phyloP scores from a whole-genome alignment of 2,888 invertebrate genomes.

The Spisula subtruncata region DNA sequence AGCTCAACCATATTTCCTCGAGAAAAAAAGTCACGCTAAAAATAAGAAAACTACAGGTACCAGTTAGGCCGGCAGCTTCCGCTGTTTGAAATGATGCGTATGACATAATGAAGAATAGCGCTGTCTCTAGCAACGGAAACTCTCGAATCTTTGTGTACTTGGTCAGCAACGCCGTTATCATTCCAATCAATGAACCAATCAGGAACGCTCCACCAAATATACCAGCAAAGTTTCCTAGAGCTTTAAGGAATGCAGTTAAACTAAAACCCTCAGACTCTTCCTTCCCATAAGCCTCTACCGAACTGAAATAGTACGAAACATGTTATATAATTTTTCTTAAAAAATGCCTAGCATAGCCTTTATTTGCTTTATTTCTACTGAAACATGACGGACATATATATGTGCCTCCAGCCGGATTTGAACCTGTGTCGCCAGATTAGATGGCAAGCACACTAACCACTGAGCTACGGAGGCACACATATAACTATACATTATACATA shows the following conservation, averaged over 20 bases:
- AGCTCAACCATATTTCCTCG: too few species aligned
- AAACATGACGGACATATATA: too few species aligned
- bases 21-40: too few species aligned
- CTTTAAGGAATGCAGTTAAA: slow-evolving; percentile 94
- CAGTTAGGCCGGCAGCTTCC: slow-evolving; percentile 98
- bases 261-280: slow-evolving; percentile 87
- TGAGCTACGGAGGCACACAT: too few species aligned
- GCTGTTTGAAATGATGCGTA: slow-evolving; percentile 99
- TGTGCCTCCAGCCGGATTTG: too few species aligned
- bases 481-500: too few species aligned
- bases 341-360: too few species aligned
- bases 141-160: slow-evolving; percentile 98
- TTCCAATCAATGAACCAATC: slow-evolving; percentile 97
- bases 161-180: slow-evolving; percentile 94
- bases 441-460: too few species aligned
- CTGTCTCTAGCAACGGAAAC: slow-evolving; percentile 97
- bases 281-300: slow-evolving; percentile 82
- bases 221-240: slow-evolving; percentile 96
- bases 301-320: slow-evolving; percentile 71
- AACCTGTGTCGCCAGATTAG: too few species aligned
- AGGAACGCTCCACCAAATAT: slow-evolving; percentile 97
- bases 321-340: too few species aligned
- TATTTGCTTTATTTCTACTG: too few species aligned
- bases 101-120: slow-evolving; percentile 98
- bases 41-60: slow-evolving; percentile 88